A percentile compares a stretch with the other conserved stretches of the same genome.
phyloP scores from a whole-genome alignment of 2,797 vertebrate genomes.

The Thalassophryne amazonica region DNA sequence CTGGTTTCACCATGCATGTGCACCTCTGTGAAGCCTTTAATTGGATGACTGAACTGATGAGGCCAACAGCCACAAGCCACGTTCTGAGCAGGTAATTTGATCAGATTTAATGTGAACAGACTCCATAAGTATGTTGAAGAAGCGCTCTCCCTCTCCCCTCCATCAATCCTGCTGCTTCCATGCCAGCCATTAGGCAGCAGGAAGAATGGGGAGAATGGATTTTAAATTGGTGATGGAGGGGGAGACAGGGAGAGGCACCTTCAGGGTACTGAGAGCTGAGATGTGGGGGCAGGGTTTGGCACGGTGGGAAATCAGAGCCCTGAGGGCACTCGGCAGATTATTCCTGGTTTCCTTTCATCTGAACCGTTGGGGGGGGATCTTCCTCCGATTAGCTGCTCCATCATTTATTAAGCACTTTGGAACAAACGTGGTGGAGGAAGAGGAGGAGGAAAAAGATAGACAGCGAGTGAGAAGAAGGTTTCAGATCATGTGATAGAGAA shows the following conservation, averaged over 20 bases:
- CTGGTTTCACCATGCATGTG: constrained; percentile 1
- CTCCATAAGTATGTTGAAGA: constrained; percentile 49
- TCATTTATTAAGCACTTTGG: constrained; percentile 65
- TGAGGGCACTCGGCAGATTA: constrained; percentile 56
- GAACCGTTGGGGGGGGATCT: constrained; percentile 34
- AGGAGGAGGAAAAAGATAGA: not conserved
- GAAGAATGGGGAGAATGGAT: constrained; percentile 3
- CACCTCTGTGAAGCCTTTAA: constrained; percentile 4
- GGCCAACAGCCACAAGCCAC: constrained; percentile 12
- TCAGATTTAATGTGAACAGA: constrained; percentile 43
- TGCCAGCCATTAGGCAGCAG: constrained; percentile 12
- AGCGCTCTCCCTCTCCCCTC: constrained; percentile 28
- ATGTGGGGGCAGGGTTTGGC: constrained; percentile 36
- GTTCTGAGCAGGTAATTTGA: constrained; percentile 45
- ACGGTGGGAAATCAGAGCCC: constrained; percentile 54
- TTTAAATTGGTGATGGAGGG: too few species aligned
- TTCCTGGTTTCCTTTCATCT: constrained; percentile 69
- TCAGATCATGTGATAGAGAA: too few species aligned
- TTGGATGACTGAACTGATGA: constrained; percentile 15
- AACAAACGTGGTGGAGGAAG: constrained; percentile 49
- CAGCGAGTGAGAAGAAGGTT: constrained; percentile 12
- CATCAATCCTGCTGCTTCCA: constrained; percentile 36
- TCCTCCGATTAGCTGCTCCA: constrained; percentile 60
- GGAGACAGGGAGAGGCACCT: constrained; percentile 27
- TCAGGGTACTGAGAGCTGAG: constrained; percentile 50